These are phyloP conservation scores for Clistopyga incitator DNA, from an alignment of 2,888 invertebrate species.

Conservation along the genomic window DNA sequence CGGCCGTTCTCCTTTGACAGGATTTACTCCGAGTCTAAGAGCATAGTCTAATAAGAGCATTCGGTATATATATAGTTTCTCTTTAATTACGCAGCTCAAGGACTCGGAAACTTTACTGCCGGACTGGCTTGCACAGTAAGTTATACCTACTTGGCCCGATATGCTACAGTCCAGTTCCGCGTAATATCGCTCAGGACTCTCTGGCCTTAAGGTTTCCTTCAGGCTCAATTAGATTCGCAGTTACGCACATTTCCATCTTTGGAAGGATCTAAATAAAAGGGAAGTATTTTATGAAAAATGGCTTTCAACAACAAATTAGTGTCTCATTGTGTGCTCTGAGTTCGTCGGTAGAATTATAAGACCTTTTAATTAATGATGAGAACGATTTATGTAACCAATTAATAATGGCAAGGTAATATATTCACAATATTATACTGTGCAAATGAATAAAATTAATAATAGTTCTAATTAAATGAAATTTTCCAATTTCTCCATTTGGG, in stretches of 20 bases:
- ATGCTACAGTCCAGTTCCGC: neutral
- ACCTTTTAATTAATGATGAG: too few species aligned
- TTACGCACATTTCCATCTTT: neutral
- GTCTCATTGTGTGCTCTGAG: neutral
- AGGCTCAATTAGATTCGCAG: constrained; percentile 27
- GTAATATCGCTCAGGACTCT: neutral
- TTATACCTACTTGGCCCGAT: constrained; percentile 24
- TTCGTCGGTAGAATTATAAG: too few species aligned
- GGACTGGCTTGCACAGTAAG: constrained; percentile 43
- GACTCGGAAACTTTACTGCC: constrained; percentile 52
- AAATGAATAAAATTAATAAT: too few species aligned
- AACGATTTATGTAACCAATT: too few species aligned
- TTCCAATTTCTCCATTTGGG: too few species aligned
- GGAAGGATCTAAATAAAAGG: neutral
- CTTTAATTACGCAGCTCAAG: constrained; percentile 57
- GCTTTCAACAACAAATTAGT: constrained; percentile 1
- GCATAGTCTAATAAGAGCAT: neutral
- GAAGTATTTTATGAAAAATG: neutral
- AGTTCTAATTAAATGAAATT: too few species aligned
- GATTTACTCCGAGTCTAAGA: constrained; percentile 25
- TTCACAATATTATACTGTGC: too few species aligned
- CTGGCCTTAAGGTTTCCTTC: neutral
- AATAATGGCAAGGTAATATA: too few species aligned
- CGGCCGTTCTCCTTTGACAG: constrained; percentile 40
- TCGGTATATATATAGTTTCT: constrained; percentile 9